Conservation (phyloP, 2,113 vertebrate species). For the Oreochromis tanganicae region DNA sequence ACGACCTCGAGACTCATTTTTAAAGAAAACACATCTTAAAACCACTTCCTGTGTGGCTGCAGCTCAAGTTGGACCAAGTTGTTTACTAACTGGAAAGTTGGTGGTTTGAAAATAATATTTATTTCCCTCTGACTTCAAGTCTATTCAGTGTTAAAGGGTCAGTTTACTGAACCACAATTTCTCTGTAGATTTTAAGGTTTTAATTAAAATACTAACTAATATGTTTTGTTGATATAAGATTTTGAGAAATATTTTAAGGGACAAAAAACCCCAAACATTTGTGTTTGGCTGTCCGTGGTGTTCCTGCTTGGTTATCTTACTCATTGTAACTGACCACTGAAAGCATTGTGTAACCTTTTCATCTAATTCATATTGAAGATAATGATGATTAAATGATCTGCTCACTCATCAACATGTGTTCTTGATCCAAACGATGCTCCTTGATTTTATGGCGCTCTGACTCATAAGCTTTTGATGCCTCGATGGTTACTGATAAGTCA, state of each 20-base stretch:
- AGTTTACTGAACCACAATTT: background rate
- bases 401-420: slow-evolving; percentile 37
- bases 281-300: fast-evolving
- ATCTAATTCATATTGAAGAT: fast-evolving
- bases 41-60: background rate
- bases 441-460: background rate
- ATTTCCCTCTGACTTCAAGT: fast-evolving
- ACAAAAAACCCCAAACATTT: fast-evolving
- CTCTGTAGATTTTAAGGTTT: background rate
- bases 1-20: background rate
- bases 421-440: background rate
- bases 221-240: background rate
- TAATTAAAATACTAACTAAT: fast-evolving
- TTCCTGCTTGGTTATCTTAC: fast-evolving
- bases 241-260: background rate
- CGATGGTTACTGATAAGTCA: background rate
- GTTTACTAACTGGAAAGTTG: background rate
- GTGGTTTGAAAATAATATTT: background rate
- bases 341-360: fast-evolving
- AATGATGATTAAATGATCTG: background rate
- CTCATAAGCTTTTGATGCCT: background rate
- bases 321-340: background rate
- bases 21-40: fast-evolving
- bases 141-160: background rate
- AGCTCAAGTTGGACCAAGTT: background rate